These are phyloP conservation scores for Xiphophorus couchianus DNA, from an alignment of 2,113 vertebrate species.

Conservation along the genomic window DNA sequence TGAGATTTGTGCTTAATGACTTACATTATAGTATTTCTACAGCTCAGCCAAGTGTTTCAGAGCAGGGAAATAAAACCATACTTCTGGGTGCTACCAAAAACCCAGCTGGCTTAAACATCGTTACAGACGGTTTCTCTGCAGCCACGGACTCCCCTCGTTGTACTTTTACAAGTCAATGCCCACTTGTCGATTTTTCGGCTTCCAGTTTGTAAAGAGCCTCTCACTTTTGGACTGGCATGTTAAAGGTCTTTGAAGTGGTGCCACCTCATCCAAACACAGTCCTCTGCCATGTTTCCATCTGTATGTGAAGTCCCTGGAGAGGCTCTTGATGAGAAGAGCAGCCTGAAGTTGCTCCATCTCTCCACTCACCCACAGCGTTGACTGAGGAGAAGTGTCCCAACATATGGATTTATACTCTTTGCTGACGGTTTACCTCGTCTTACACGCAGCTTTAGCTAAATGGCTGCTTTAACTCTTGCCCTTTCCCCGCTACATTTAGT, in stretches of 20 bases:
- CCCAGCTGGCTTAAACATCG: conserved; percentile 40
- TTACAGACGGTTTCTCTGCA: conserved; percentile 29
- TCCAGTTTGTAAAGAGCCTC: conserved; percentile 37
- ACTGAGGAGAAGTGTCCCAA: conserved; percentile 33
- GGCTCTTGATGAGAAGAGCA: conserved; percentile 48
- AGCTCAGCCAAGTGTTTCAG: conserved; percentile 23
- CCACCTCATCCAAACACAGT: conserved; percentile 25
- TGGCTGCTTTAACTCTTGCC: conserved; percentile 4
- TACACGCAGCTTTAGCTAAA: neutral
- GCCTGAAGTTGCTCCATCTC: conserved; percentile 10
- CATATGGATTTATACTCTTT: conserved; percentile 20
- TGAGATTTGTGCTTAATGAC: conserved; percentile 17
- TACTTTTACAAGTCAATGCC: conserved; percentile 13
- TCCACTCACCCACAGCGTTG: conserved; percentile 29
- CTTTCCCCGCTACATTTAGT: neutral
- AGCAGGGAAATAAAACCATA: neutral
- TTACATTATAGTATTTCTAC: neutral
- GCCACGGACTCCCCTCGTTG: conserved; percentile 23
- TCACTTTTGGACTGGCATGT: conserved; percentile 44
- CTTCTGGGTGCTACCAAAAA: conserved; percentile 11
- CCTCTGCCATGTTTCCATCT: conserved; percentile 15
- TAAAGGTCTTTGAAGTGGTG: conserved; percentile 47
- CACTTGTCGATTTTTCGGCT: conserved; percentile 42
- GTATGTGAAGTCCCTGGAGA: conserved; percentile 26
- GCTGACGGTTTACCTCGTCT: conserved; percentile 24